Conservation (phyloP, 2,888 invertebrate species). For the Xestia c-nigrum region DNA sequence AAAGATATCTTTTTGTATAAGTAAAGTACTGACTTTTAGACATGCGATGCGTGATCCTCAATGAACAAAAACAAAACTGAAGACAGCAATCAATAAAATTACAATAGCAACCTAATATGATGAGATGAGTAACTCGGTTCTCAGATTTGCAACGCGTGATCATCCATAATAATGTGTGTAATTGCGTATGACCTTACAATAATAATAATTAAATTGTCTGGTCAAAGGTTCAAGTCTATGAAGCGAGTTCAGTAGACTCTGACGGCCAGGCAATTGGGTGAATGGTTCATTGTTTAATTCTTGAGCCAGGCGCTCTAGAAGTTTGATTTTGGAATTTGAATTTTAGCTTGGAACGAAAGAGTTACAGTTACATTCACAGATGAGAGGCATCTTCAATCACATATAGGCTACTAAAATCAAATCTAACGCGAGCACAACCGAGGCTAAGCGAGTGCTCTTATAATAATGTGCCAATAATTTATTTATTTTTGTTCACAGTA, state of each 20-base stretch:
- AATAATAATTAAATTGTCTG: constrained; percentile 34
- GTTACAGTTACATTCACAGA: background rate
- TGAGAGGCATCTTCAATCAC: background rate
- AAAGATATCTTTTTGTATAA: background rate
- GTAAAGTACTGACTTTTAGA: background rate
- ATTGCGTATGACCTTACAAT: constrained; percentile 31
- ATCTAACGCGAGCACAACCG: background rate
- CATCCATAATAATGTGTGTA: constrained; percentile 39
- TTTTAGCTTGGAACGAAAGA: background rate
- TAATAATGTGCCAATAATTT: background rate
- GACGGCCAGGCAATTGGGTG: background rate
- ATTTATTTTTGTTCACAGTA: constrained; percentile 10
- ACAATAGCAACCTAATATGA: constrained; percentile 44
- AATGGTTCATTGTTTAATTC: background rate
- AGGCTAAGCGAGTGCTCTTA: background rate
- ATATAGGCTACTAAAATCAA: background rate
- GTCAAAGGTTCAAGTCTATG: constrained; percentile 5
- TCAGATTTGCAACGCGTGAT: constrained; percentile 53
- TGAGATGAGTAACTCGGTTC: constrained; percentile 47
- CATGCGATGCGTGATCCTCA: background rate
- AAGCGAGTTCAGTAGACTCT: too few relatives aligned
- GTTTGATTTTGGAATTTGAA: background rate
- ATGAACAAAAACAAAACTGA: constrained; percentile 22
- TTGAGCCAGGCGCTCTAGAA: background rate
- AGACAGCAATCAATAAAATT: constrained; percentile 43